These are phyloP conservation scores for Alviniconcha marisindica DNA, from an alignment of 1,140 invertebrate genomes.

Conservation along the genomic window DNA sequence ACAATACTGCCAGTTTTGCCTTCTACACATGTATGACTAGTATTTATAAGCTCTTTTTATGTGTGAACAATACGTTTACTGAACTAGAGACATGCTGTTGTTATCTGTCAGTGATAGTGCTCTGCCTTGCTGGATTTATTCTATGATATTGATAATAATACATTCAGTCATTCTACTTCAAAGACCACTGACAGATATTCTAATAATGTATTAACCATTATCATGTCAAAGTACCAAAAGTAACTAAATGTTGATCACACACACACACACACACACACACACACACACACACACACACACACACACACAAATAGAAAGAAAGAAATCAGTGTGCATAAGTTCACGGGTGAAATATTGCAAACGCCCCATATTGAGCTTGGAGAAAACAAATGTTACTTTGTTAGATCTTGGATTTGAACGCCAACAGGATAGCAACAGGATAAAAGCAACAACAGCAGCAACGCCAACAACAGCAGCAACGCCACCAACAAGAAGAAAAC, in stretches of 20 bases:
- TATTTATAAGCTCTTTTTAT: too few relatives aligned
- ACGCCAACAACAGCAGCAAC: too few relatives aligned
- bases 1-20: too few relatives aligned
- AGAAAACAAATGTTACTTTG: too few relatives aligned
- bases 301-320: conserved; percentile 19
- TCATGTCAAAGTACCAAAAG: neutral
- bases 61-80: neutral
- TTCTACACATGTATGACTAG: neutral
- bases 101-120: neutral
- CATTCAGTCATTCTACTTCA: neutral
- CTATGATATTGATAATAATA: neutral
- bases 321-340: neutral
- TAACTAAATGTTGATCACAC: neutral
- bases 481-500: too few relatives aligned
- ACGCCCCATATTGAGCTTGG: neutral
- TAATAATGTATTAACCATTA: neutral
- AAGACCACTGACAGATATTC: neutral
- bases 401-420: too few relatives aligned
- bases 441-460: too few relatives aligned
- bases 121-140: neutral
- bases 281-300: conserved; percentile 27
- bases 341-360: neutral
- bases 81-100: neutral
- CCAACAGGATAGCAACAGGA: too few relatives aligned
- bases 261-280: neutral